A percentile compares a stretch with the other conserved stretches of the same genome.
These are phyloP conservation scores for Papilio dardanus DNA, from an alignment of 1,140 invertebrate species.

Conservation along the genomic window DNA sequence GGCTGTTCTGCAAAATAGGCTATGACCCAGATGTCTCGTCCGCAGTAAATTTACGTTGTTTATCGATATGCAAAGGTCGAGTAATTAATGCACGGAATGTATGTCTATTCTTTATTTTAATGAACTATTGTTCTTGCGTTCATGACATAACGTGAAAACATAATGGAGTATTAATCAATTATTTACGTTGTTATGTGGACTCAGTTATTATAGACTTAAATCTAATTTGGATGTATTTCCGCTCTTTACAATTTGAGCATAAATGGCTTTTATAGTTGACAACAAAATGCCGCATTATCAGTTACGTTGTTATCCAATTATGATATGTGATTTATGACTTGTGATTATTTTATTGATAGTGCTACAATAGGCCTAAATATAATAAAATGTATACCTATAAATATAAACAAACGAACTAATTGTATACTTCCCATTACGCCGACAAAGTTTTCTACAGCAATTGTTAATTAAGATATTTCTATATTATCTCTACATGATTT, in stretches of 20 bases:
- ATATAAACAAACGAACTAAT: no score
- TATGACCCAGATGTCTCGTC: slow-evolving; percentile 12
- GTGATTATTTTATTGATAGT: background rate
- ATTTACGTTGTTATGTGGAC: background rate
- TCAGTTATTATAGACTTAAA: background rate
- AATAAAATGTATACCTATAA: background rate
- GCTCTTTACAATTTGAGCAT: background rate
- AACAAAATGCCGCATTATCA: background rate
- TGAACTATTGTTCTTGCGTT: slow-evolving; percentile 3
- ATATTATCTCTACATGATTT: background rate
- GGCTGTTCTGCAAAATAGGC: slow-evolving; percentile 16
- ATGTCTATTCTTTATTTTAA: slow-evolving; percentile 15
- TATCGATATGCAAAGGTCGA: slow-evolving; percentile 19
- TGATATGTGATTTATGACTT: background rate
- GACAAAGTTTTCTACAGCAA: no score
- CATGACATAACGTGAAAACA: background rate
- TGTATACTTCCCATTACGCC: no score
- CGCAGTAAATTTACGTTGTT: background rate
- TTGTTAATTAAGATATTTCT: no score
- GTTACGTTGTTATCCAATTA: background rate
- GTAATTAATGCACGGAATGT: background rate
- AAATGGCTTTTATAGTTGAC: background rate
- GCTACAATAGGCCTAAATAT: background rate
- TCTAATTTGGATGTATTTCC: background rate
- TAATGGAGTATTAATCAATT: background rate